These are phyloP conservation scores for Pseudochirops corinnae DNA, from an alignment of 2,797 vertebrate species.

Conservation along the genomic window DNA sequence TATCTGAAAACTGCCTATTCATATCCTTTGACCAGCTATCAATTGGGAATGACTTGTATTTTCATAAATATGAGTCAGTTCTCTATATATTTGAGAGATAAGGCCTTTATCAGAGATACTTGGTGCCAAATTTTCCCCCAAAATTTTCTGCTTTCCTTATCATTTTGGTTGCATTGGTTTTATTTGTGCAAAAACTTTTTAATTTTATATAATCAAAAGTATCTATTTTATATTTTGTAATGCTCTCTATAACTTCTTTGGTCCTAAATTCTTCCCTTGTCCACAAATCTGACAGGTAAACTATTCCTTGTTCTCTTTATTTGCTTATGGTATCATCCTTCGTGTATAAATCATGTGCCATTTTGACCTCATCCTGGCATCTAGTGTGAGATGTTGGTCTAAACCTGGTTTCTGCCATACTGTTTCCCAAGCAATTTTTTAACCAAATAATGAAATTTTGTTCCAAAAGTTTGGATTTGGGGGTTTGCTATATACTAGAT, in stretches of 20 bases:
- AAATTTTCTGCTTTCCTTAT: not conserved
- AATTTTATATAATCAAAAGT: not conserved
- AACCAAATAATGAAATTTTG: not conserved
- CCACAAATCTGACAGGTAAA: not conserved
- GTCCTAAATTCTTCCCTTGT: not conserved
- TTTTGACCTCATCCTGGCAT: not conserved
- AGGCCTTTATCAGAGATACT: not conserved
- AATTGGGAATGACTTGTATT: not conserved
- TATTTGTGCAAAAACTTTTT: not conserved
- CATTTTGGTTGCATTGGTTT: not conserved
- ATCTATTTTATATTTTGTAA: not conserved
- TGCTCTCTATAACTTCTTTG: not conserved
- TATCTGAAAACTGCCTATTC: not conserved
- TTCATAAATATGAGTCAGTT: not conserved
- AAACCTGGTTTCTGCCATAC: not conserved
- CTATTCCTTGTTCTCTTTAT: not conserved
- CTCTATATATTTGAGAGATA: not conserved
- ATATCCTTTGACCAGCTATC: not conserved
- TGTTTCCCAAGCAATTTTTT: not conserved
- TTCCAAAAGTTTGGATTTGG: not conserved
- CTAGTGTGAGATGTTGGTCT: not conserved
- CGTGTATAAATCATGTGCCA: not conserved
- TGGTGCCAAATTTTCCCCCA: not conserved
- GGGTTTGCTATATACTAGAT: not conserved
- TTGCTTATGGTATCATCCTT: not conserved